A percentile compares a stretch with the other conserved stretches of the same genome.
Conservation (phyloP, 2,797 vertebrate species). For the Schizopygopsis malacanthus region DNA sequence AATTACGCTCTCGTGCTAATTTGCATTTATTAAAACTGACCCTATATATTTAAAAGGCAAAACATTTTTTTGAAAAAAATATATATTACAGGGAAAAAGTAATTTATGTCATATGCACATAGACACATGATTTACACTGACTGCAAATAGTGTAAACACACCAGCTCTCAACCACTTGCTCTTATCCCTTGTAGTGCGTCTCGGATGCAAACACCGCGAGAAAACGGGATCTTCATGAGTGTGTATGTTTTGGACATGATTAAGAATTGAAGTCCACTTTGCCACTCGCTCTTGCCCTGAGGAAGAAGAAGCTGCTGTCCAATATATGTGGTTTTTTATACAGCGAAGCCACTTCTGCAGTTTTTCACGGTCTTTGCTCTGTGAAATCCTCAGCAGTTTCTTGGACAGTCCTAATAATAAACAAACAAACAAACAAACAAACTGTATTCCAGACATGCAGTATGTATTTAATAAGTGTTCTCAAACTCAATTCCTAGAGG, state of each 20-base stretch:
- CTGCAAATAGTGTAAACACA: not conserved
- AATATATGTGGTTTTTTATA: too few relatives aligned
- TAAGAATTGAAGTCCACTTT: conserved; percentile 11
- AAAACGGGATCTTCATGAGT: not conserved
- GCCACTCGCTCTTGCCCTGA: not conserved
- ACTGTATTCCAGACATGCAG: not conserved
- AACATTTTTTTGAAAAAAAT: too few relatives aligned
- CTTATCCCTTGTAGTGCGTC: not conserved
- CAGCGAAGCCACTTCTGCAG: too few relatives aligned
- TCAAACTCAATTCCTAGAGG: too few relatives aligned
- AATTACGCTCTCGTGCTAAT: too few relatives aligned
- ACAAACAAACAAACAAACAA: too few relatives aligned
- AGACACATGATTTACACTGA: not conserved
- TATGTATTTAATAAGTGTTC: not conserved
- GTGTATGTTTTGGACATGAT: not conserved
- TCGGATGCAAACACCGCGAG: not conserved
- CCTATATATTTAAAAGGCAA: not conserved
- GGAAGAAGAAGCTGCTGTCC: not conserved
- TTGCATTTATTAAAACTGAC: too few relatives aligned
- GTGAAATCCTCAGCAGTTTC: too few relatives aligned
- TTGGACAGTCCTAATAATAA: too few relatives aligned
- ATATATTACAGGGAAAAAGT: too few relatives aligned
- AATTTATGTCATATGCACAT: not conserved
- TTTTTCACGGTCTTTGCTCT: too few relatives aligned
- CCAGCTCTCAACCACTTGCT: conserved; percentile 5